A percentile compares a stretch with the other conserved stretches of the same genome.
Evolutionary conservation across 64 coral and sea anemone species (phyloP).

Genomic region (Montipora sp.): DNA sequence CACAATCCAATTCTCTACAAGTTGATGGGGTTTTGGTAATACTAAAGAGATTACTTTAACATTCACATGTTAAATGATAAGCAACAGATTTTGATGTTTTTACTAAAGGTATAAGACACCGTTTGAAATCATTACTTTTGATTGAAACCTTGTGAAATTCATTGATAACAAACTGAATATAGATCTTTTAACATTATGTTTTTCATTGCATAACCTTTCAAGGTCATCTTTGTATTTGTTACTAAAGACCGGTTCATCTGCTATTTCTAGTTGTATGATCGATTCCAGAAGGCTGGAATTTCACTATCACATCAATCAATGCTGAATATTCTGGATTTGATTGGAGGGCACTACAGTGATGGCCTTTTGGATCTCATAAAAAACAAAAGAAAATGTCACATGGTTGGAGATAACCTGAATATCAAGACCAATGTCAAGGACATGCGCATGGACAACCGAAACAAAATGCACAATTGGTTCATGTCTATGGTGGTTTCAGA

Average conservation of each 20-base stretch:
- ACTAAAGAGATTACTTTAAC: not conserved
- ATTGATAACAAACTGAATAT: not conserved
- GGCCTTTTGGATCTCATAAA: constrained; percentile 29
- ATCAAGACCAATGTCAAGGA: constrained; percentile 17
- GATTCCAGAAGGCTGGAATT: constrained; percentile 60
- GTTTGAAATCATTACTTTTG: not conserved
- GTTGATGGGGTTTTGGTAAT: not conserved
- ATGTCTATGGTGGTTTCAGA: constrained; percentile 56
- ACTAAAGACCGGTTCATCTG: not conserved
- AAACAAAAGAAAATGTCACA: constrained; percentile 1
- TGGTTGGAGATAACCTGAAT: constrained; percentile 28
- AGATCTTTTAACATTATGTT: not conserved
- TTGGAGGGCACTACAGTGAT: constrained; percentile 31
- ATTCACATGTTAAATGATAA: not conserved
- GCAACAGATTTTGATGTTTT: not conserved
- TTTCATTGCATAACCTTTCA: not conserved
- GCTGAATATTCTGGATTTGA: constrained; percentile 36
- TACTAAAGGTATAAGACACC: not conserved
- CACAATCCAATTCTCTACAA: not conserved
- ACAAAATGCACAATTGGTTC: constrained; percentile 51
- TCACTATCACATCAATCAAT: constrained; percentile 35
- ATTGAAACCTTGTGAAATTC: not conserved
- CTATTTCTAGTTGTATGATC: constrained; percentile 46
- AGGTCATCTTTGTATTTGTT: not conserved
- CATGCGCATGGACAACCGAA: constrained; percentile 14